Conservation (phyloP, 2,888 invertebrate species). For the Aquatica leii region DNA sequence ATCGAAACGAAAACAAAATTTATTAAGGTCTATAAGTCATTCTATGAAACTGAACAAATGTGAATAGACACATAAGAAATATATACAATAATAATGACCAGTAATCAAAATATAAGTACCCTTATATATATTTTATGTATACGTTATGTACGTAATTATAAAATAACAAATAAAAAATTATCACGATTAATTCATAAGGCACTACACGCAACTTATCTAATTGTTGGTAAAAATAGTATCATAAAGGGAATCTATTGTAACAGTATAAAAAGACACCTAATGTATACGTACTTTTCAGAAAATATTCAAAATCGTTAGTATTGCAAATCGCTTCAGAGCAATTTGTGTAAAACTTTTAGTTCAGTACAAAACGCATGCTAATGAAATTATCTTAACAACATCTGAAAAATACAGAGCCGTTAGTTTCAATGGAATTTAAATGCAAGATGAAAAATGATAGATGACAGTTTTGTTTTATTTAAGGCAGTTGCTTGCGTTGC, state of each 20-base stretch:
- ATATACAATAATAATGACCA: conserved; percentile 31
- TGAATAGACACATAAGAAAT: conserved; percentile 29
- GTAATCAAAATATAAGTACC: conserved; percentile 35
- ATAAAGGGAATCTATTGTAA: conserved; percentile 14
- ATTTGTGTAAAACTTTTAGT: neutral
- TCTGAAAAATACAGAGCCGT: conserved; percentile 2
- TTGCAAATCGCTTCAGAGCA: neutral
- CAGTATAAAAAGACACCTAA: conserved; percentile 16
- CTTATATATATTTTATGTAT: conserved; percentile 29
- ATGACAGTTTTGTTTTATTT: conserved; percentile 16
- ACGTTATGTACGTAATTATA: conserved; percentile 14
- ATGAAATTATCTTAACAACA: neutral
- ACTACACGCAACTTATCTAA: conserved; percentile 37
- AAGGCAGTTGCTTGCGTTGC: conserved; percentile 35
- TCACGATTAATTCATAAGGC: conserved; percentile 42
- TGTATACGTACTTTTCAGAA: neutral
- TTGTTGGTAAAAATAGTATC: conserved; percentile 26
- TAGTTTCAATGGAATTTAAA: conserved; percentile 18
- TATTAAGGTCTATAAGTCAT: conserved; percentile 27
- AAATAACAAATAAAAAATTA: conserved; percentile 29
- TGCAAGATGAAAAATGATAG: conserved; percentile 18
- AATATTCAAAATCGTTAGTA: conserved; percentile 6
- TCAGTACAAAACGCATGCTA: neutral
- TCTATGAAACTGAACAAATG: conserved; percentile 19
- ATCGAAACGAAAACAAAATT: conserved; percentile 27